phyloP scores from a whole-genome alignment of 2,113 vertebrate species.

The Cinclus mexicanus region DNA sequence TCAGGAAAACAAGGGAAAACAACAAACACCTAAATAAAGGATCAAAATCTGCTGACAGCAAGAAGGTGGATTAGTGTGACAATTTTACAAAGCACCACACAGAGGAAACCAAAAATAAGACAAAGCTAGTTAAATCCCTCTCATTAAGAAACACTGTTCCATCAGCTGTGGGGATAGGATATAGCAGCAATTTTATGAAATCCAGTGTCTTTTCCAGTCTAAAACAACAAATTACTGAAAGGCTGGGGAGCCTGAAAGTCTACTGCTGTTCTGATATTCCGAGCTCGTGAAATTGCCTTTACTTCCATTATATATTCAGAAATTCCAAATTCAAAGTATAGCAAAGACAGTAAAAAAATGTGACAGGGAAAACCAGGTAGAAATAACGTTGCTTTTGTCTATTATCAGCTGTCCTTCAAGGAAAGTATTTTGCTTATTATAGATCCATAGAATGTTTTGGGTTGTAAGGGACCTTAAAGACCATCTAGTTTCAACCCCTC shows the following conservation, averaged over 20 bases:
- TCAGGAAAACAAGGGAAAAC: not conserved
- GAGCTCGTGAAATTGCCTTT: not conserved
- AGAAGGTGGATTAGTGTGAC: not conserved
- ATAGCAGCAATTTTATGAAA: not conserved
- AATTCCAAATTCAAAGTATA: not conserved
- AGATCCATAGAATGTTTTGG: not conserved
- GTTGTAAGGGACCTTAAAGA: not conserved
- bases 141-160: not conserved
- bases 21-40: not conserved
- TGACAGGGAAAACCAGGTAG: not conserved
- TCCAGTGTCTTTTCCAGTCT: not conserved
- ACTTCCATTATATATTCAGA: not conserved
- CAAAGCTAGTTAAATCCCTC: not conserved
- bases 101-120: not conserved
- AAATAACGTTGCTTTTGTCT: not conserved
- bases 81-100: not conserved
- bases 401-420: not conserved
- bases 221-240: not conserved
- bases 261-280: not conserved
- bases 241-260: not conserved
- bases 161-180: not conserved
- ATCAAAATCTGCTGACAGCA: not conserved
- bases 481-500: not conserved
- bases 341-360: not conserved
- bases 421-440: not conserved